Conservation (phyloP, 1,140 invertebrate species). For the Drosophila nikananu region DNA sequence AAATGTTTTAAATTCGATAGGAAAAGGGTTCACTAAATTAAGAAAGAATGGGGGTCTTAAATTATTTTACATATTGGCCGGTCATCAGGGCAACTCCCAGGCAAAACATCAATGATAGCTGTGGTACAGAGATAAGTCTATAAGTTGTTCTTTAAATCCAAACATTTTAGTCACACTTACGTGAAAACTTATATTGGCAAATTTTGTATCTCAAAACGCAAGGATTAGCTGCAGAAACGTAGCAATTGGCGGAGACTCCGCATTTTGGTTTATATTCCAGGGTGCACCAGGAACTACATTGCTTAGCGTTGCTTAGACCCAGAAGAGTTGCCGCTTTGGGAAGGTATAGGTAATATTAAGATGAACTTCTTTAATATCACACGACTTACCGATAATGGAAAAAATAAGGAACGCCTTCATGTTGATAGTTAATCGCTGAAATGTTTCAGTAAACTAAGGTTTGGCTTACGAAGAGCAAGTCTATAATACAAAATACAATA, state of each 20-base stretch:
- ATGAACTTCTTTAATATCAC: neutral
- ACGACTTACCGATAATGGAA: neutral
- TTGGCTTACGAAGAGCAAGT: neutral
- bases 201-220: neutral
- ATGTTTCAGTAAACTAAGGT: neutral
- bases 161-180: neutral
- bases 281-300: neutral
- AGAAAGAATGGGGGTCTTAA: neutral
- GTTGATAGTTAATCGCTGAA: neutral
- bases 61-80: neutral
- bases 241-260: neutral
- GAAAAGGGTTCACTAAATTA: neutral
- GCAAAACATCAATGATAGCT: conserved; percentile 1
- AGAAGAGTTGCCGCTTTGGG: neutral
- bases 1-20: neutral
- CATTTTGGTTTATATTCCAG: neutral
- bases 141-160: neutral
- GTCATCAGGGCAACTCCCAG: neutral
- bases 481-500: neutral
- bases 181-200: neutral
- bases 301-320: neutral
- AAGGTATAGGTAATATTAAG: neutral
- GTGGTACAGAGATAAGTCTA: no score
- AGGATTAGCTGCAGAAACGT: neutral
- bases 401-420: neutral